These are phyloP conservation scores for Dendrolimus pini DNA, from an alignment of 2,888 invertebrate genomes.

Conservation along the genomic window DNA sequence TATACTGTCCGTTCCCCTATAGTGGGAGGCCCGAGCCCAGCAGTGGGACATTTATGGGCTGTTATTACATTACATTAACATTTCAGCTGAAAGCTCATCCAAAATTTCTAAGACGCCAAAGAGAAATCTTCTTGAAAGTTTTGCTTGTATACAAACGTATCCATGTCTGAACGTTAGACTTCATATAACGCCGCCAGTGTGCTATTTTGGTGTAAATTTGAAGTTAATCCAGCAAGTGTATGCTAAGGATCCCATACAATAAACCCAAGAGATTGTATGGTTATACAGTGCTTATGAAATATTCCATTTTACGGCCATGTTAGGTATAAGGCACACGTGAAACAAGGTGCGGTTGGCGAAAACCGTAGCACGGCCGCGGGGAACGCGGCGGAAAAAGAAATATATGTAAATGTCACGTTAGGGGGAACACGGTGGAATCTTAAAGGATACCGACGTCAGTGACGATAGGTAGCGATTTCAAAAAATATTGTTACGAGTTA, in stretches of 20 bases:
- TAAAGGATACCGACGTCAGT: conserved; percentile 5
- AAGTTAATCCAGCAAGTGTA: background rate
- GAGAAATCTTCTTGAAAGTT: no score
- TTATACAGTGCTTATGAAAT: conserved; percentile 20
- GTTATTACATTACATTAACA: no score
- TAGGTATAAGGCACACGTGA: conserved; percentile 49
- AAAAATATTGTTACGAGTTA: no score
- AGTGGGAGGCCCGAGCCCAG: no score
- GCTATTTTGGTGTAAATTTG: no score
- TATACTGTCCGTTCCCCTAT: no score
- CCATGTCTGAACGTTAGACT: no score
- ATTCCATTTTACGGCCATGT: conserved; percentile 23
- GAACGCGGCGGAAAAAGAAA: conserved; percentile 19
- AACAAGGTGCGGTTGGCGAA: conserved; percentile 32
- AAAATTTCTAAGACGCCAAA: no score
- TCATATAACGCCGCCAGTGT: no score
- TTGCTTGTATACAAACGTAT: no score
- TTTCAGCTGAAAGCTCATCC: no score
- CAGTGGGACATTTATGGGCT: no score
- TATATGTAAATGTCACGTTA: conserved; percentile 35
- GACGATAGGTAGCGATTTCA: background rate
- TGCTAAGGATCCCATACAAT: background rate
- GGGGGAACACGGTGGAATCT: conserved; percentile 9
- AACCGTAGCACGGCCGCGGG: conserved; percentile 13
- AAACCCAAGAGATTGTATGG: background rate